phyloP scores from a whole-genome alignment of 2,888 invertebrate genomes.

The Drosophila maculinotata region DNA sequence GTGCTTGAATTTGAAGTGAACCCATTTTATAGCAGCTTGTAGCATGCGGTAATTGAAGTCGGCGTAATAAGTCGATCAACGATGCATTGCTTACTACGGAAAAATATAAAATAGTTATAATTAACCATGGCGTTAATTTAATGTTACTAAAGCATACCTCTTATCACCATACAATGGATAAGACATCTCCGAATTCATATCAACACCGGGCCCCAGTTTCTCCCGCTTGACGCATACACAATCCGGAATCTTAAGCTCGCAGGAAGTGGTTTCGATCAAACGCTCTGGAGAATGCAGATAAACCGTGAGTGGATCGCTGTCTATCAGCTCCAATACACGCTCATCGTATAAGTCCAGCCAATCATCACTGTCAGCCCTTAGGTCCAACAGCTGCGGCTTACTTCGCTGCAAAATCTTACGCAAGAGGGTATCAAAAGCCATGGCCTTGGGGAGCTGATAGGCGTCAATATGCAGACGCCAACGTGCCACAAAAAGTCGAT shows the following conservation, averaged over 20 bases:
- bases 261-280: conserved; percentile 17
- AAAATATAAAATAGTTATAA: neutral
- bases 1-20: neutral
- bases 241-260: neutral
- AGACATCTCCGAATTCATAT: conserved; percentile 59
- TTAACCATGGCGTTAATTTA: no score
- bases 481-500: conserved; percentile 85
- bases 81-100: conserved; percentile 44
- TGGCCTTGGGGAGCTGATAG: conserved; percentile 86
- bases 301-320: conserved; percentile 42
- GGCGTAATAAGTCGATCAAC: conserved; percentile 20
- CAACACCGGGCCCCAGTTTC: conserved; percentile 57
- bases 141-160: conserved; percentile 44
- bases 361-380: conserved; percentile 21
- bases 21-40: conserved; percentile 15
- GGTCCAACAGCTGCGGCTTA: conserved; percentile 34
- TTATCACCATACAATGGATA: conserved; percentile 72
- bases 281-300: conserved; percentile 43
- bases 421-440: conserved; percentile 83
- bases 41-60: conserved; percentile 33
- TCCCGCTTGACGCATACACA: conserved; percentile 16
- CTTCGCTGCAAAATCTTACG: conserved; percentile 32
- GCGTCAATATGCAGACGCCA: conserved; percentile 85
- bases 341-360: conserved; percentile 68
- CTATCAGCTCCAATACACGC: conserved; percentile 45